Evolutionary conservation across 2,888 invertebrate species (phyloP), one percentile per base, ranked within the genome.

Genomic region (Ochropleura plecta): DNA sequence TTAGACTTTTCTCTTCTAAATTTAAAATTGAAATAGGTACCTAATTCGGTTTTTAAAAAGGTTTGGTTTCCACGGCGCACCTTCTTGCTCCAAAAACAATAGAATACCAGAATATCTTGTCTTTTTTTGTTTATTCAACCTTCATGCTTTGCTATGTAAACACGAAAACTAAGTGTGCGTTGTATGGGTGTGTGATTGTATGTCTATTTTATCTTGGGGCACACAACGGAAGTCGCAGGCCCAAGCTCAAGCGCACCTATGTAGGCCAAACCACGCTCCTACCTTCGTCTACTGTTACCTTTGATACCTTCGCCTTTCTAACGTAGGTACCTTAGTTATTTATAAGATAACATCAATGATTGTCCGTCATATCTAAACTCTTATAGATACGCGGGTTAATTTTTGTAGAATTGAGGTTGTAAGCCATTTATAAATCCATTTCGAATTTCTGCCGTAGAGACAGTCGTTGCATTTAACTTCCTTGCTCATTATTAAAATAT

Each of bases 291-390:
- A 93, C 92, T 92, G 93, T 94, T 92, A 91, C 93, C 91, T 91
- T 89, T 92, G 91, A 91, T 91, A 92, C 93, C 91, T 90, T 91
- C 90, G 90, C 93, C 94, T 94, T 94, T 94, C 94, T 93, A 94
- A 86, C 87, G 73, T 77, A 78, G 76, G 49, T 76, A 82, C 83
- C 74, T 86, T 78, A 69, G 73, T 82, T 82, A 86, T 87, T 87
- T 86, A 85, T 70, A 80, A 86, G 88, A 88, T 88, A 88, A 82
- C 67, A 88, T 88, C 88, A 81, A 62, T 82, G 85, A 86, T 87
- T 85, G 77, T 69, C 48, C 66, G 67, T 85, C 82, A 82, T 84
- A 83, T 81, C 77, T 62, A 79, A 84, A 79, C n/a, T 73, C 65
- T 67, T 46, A 53, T 55, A 67, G 53, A 48, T 55, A 67, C 59